Base-by-base conservation (phyloP, 2,113 vertebrate species). In the Zosterops pallidus region DNA sequence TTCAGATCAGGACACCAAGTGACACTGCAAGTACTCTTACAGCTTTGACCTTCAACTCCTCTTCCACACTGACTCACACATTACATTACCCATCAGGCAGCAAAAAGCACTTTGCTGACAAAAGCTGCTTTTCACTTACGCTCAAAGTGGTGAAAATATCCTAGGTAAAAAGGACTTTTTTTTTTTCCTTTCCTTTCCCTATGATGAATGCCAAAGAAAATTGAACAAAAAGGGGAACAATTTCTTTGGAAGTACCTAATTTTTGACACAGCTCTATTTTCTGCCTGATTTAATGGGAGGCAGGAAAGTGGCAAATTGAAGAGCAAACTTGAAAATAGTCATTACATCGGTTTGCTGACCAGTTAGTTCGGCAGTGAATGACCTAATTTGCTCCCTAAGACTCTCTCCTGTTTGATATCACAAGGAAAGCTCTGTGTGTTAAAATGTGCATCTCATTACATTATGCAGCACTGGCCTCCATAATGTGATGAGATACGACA, bases 401-500 rank as follows among this genome's bases (percentile, higher is more conserved):
- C 47, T 77, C 24, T 78, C 82, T 91, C 33, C 39, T 83, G 21
- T 56, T 92, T 92, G 55, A 93, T 60, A 79, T 69, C 31, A 63
- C 78, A 91, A 90, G 85, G 71, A 88, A 89, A 96, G 59, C 44
- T 63, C 75, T 65, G 52, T 92, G 77, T 94, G 94, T 97, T 97
- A 96, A 96, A 97, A 92, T 92, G 69, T 96, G 91, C 69, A 94
- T 64, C 72, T 89, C 79, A 94, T 94, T 90, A 94, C 28, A 83
- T 95, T 97, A 74, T 94, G 60, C 70, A 93, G 89, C 82, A 78
- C 62, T 94, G 88, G 44, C n/a, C 67, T 94, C 49, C 76, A 84
- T 92, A 96, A 95, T 95, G 83, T 95, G 94, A 95, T 96, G 53
- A 84, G 83, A 86, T 94, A 39, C 95, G 94, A 97, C 95, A 94